A percentile compares a stretch with the other conserved stretches of the same genome.
phyloP scores from a whole-genome alignment of 2,888 invertebrate species.

The Dorcus hopei region DNA sequence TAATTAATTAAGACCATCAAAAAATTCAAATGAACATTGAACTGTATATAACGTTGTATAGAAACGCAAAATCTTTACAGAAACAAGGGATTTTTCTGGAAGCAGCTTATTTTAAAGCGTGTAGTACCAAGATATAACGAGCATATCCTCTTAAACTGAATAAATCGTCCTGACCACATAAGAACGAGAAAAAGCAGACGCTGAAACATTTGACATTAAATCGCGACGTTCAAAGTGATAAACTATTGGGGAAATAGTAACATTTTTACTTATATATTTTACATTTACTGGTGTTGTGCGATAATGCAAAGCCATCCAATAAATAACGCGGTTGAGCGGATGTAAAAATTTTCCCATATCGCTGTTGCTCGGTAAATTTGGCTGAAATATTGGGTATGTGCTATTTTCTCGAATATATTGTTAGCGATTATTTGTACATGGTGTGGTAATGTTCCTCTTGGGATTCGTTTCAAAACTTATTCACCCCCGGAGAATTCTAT shows the following conservation, averaged over 20 bases:
- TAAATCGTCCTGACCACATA: too few species aligned
- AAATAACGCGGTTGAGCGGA: conserved; percentile 30
- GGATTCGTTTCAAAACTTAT: conserved; percentile 28
- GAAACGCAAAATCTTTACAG: too few species aligned
- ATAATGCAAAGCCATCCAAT: conserved; percentile 33
- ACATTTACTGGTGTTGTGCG: conserved; percentile 24
- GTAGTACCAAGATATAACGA: too few species aligned
- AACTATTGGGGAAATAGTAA: conserved; percentile 9
- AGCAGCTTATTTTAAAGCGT: too few species aligned
- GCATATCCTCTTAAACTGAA: too few species aligned
- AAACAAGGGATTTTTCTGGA: too few species aligned
- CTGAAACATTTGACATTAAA: not conserved
- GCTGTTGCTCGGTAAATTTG: conserved; percentile 33
- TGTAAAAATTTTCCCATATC: conserved; percentile 34
- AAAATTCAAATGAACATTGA: too few species aligned
- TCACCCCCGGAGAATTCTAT: conserved; percentile 23
- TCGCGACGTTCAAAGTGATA: conserved; percentile 12
- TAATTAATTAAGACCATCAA: too few species aligned
- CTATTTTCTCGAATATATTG: conserved; percentile 29
- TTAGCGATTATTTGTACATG: conserved; percentile 27
- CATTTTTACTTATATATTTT: conserved; percentile 16
- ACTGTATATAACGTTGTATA: too few species aligned
- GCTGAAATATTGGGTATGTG: conserved; percentile 30
- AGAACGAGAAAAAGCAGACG: too few species aligned
- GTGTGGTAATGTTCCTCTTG: conserved; percentile 12